Conservation (phyloP, 2,113 vertebrate genomes). For the Gavialis gangeticus region DNA sequence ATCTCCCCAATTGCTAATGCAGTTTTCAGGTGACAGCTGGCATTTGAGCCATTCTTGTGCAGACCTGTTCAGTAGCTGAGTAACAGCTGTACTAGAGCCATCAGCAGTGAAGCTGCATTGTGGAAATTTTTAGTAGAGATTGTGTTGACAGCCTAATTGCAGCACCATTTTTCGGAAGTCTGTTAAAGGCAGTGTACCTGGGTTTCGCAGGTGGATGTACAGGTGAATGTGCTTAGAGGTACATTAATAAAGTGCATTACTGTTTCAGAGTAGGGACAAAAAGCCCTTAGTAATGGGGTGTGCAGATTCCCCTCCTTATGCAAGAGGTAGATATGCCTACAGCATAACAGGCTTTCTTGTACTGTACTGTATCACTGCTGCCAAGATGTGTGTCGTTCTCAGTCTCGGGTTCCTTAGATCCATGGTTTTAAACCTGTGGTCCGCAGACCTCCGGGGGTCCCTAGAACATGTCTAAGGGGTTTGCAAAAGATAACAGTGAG, state of each 20-base stretch:
- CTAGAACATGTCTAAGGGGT: too few species aligned
- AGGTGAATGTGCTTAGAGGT: accelerated
- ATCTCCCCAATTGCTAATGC: neutral
- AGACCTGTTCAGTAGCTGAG: neutral
- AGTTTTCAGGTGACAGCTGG: neutral
- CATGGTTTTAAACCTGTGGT: neutral
- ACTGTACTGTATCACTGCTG: neutral
- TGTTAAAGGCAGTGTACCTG: too few species aligned
- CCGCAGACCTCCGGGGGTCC: too few species aligned
- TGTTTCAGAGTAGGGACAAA: neutral
- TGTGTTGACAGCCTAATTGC: too few species aligned
- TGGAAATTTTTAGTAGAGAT: neutral
- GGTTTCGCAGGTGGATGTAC: accelerated
- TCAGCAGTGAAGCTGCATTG: accelerated
- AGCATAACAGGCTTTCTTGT: neutral
- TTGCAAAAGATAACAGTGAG: too few species aligned
- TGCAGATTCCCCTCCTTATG: accelerated
- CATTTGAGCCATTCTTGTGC: neutral
- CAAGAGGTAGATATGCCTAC: neutral
- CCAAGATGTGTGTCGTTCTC: neutral
- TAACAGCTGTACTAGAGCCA: accelerated
- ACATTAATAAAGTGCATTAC: neutral
- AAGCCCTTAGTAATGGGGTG: neutral
- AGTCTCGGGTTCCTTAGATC: neutral
- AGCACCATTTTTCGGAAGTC: neutral